Conservation (phyloP, 23 tunicate species). For the Clavelina lepadiformis region DNA sequence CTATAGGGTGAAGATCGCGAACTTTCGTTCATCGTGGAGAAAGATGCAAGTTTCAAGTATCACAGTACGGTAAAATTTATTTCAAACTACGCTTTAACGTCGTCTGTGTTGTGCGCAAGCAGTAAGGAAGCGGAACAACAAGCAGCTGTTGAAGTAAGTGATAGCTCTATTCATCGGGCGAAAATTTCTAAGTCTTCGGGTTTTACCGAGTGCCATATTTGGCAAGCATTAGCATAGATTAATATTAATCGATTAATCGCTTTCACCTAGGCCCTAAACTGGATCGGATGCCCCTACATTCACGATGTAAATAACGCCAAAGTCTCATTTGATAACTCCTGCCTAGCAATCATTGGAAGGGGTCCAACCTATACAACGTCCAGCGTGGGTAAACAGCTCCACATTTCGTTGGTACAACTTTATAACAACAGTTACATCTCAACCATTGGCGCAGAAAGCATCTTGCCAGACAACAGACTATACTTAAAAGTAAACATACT, state of each 20-base stretch:
- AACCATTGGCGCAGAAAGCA: not conserved
- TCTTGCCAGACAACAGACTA: not conserved
- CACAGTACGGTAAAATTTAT: conserved; percentile 32
- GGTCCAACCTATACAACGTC: conserved; percentile 32
- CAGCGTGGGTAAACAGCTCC: conserved; percentile 5
- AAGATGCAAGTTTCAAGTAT: conserved; percentile 13
- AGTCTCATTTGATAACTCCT: conserved; percentile 28
- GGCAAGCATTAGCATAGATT: too few species aligned
- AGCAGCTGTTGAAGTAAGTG: conserved; percentile 50
- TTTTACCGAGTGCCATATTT: too few species aligned
- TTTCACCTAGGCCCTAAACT: too few species aligned
- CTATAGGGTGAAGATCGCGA: conserved; percentile 19
- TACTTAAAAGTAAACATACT: conserved; percentile 17
- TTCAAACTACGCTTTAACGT: conserved; percentile 32
- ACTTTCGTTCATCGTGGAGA: conserved; percentile 6
- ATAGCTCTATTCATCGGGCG: too few species aligned
- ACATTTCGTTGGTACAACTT: conserved; percentile 29
- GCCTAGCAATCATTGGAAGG: conserved; percentile 22
- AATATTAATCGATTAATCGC: too few species aligned
- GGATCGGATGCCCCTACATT: too few species aligned
- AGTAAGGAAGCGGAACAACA: conserved; percentile 38
- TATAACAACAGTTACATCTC: conserved; percentile 26
- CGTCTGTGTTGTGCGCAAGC: conserved; percentile 12
- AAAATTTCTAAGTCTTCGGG: too few species aligned
- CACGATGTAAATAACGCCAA: conserved; percentile 24